Percentiles rank a stretch among this genome's conserved stretches.
Evolutionary conservation across 2,888 invertebrate genomes (phyloP).

Genomic region (Blastobasis lacticolella): DNA sequence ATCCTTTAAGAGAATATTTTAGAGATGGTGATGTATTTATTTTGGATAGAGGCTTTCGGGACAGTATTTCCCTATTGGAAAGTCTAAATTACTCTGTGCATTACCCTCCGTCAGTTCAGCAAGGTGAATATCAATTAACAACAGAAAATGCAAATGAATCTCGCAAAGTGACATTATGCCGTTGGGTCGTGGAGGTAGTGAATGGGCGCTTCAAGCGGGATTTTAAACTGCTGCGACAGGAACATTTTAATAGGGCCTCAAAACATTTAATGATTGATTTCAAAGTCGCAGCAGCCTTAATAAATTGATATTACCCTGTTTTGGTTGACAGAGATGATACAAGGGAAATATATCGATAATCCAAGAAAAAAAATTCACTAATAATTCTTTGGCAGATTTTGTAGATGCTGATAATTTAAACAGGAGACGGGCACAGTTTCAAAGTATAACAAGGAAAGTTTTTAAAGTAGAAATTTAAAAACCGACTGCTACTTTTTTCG

Average conservation of each 20-base stretch:
- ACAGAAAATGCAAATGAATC: conserved; percentile 9
- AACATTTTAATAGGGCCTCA: conserved; percentile 11
- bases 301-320: conserved; percentile 12
- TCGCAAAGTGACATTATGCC: conserved; percentile 12
- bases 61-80: conserved; percentile 5
- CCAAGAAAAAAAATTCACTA: conserved; percentile 4
- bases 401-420: conserved; percentile 11
- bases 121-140: conserved; percentile 6
- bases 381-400: conserved; percentile 10
- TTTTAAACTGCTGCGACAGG: conserved; percentile 12
- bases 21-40: conserved; percentile 13
- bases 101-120: conserved; percentile 4
- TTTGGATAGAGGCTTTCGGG: conserved; percentile 14
- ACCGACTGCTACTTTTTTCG: too few relatives aligned
- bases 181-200: conserved; percentile 15
- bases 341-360: conserved; percentile 7
- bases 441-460: conserved; percentile 4
- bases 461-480: too few relatives aligned
- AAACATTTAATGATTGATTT: conserved; percentile 9
- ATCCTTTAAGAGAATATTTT: conserved; percentile 7
- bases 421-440: conserved; percentile 10
- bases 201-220: conserved; percentile 15
- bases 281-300: conserved; percentile 13
- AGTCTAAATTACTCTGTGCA: conserved; percentile 6
- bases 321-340: conserved; percentile 10